Evolutionary conservation across 2,888 invertebrate genomes (phyloP), one percentile per base, ranked within the genome.

Genomic region (Stictocephala bisonia): DNA sequence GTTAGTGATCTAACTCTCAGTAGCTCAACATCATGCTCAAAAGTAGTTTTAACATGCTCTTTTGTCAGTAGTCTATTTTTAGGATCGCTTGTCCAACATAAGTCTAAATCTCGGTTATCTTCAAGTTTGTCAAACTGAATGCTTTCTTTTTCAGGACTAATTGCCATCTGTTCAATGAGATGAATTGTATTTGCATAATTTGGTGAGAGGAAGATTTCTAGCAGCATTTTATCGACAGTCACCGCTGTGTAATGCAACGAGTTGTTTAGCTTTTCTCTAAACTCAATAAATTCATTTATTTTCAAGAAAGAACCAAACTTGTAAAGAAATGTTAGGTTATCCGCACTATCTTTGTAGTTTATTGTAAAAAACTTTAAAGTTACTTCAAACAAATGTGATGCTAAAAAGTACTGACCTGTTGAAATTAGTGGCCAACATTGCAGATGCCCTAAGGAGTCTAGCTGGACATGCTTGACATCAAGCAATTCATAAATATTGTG

Each of bases 281-380:
- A 94, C 81, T 92, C 90, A 80, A 94, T 90, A 83, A 98, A 93
- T 84, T 97, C 97, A 79, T 93, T 90, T 78, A 97, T 89, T 87
- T 97, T 96, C 78, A 92, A 90, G 86, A 97, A 97, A 51, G 97
- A 96, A 11, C 97, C 97, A 84, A 92, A 97, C 82, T 97, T 96
- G 86, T 97, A 97, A 7, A 95, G 94, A 81, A 94, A 91, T 26
- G 96, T 94, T 69, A 97, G 87, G 83, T 96, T 94, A 83, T 97
- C 97, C 58, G 94, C 90, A 80, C 95, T 93, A 85, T 97, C 97
- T 85, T 94, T 95, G 80, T 93, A 92, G 83, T 95, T 96, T 76
- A 92, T 90, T 50, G 91, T 89, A 84, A 96, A 97, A 86, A 97
- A 96, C 81, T 93, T 92, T 72, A 93, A 86, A 11, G 95, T 93